Conservation (phyloP, 2,888 invertebrate genomes). For the Mesochorus sp. region DNA sequence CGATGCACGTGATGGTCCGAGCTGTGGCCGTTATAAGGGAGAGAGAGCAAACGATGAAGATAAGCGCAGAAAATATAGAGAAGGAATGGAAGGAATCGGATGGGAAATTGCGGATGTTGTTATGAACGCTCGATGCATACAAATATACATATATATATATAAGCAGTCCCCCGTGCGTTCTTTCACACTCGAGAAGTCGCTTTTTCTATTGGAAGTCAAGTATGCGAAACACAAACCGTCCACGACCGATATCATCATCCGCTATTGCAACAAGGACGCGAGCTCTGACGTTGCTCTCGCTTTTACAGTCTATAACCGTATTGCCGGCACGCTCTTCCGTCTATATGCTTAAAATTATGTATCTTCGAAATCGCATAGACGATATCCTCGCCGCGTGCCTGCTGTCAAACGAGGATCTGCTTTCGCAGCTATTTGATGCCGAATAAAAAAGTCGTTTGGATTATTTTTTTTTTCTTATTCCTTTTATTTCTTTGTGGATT, state of each 20-base stretch:
- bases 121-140: slow-evolving; percentile 61
- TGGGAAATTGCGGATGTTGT: slow-evolving; percentile 66
- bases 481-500: background rate
- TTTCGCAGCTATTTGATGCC: slow-evolving; percentile 53
- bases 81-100: slow-evolving; percentile 53
- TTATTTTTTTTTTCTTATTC: slow-evolving; percentile 5
- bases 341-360: slow-evolving; percentile 48
- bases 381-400: slow-evolving; percentile 41
- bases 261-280: slow-evolving; percentile 65
- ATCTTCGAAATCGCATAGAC: slow-evolving; percentile 49
- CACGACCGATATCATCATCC: slow-evolving; percentile 67
- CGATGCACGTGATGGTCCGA: slow-evolving; percentile 51
- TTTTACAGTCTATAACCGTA: too few species aligned
- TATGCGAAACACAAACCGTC: slow-evolving; percentile 61
- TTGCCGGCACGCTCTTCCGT: slow-evolving; percentile 10
- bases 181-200: slow-evolving; percentile 65
- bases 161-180: slow-evolving; percentile 30
- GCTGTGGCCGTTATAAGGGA: slow-evolving; percentile 49
- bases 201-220: slow-evolving; percentile 67
- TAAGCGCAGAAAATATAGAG: slow-evolving; percentile 18
- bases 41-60: slow-evolving; percentile 48
- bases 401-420: slow-evolving; percentile 53
- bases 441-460: background rate
- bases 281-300: slow-evolving; percentile 19
- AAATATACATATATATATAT: slow-evolving; percentile 4